Evolutionary conservation across 2,888 invertebrate genomes (phyloP), one percentile per base, ranked within the genome.

Genomic region (Dioctria rufipes): DNA sequence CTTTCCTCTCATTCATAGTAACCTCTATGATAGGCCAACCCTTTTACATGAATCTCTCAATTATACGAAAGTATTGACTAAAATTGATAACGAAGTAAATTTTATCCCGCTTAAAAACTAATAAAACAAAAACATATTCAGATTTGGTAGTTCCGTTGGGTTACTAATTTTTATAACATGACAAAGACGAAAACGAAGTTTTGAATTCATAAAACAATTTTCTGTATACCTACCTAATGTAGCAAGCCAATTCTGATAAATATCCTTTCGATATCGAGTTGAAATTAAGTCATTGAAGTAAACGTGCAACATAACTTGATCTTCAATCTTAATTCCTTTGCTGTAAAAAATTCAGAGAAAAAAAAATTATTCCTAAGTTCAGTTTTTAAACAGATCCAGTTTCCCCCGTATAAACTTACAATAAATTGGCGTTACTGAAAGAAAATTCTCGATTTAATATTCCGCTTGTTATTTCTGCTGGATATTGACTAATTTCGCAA

Each of bases 221-320:
- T 25, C 1, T 25, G 1, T 40, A 42, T 25, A 6, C 39, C 84
- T 87, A 94, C 94, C 94, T 81, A 94, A 90, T 84, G 93, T 88
- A 83, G 93, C 93, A 83, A 93, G 91, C 94, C 94, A 94, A 85
- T 92, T 93, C 84, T 93, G 92, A 86, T 92, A 92, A 79, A 93
- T 91, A 85, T 93, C 93, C 73, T 91, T 92, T 71, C 93, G 90
- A 86, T 92, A 94, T 84, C 92, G 90, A 4, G 92, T 93, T 3
- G 93, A 92, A 83, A 93, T 92, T 80, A 94, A 87, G 85, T 93
- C 93, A 83, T 91, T 92, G 86, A 92, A 93, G 86, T 91, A 94
- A 42, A 94, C 90, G 85, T 93, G 92, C 46, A 94, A 84, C 8
- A 93, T 84, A 6, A 92, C 92, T 66, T 91, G 90, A 84, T 93